Evolutionary conservation across 2,113 vertebrate genomes (phyloP), one percentile per base, ranked within the genome.

Genomic region (Platichthys stellatus): DNA sequence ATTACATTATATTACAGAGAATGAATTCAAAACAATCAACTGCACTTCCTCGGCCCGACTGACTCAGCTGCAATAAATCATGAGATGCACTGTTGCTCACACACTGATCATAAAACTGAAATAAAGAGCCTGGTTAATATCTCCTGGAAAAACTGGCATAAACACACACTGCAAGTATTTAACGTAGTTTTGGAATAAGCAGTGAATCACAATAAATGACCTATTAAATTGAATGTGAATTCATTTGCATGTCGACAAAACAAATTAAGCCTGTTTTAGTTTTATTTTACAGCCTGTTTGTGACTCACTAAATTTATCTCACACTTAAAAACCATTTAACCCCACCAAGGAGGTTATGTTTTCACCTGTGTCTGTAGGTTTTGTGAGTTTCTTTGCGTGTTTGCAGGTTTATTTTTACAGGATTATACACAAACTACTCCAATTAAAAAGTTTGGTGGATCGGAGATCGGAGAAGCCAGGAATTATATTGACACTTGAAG

Each of bases 1-100:
- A 59, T 65, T 69, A 43, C 40, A 85, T 77, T 79, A 73, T 65
- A 57, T 67, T 61, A 66, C 24, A 47, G 63, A 58, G 4, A 74
- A 76, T 24, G 21, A 69, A 78, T 64, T 76, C 21, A 57, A 69
- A 26, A 72, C 68, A 76, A 65, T 54, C 47, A 20, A 61, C 28
- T 54, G 35, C 53, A 67, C 17, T 66, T 65, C 60, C 69, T 75
- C 64, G 59, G 69, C 9, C 66, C 45, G 63, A 57, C 13, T 51
- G 47, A 72, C 43, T 76, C 63, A 26, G 40, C 21, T 9, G 0
- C 64, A 73, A 62, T 62, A 69, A 76, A 72, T 67, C 60, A 35
- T 58, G 57, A 67, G 64, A 82, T 72, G 59, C 43, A 72, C 15
- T 47, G 5, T 61, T 76, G 28, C 15, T 38, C 59, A 51, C 26